Evolutionary conservation across 2,113 vertebrate species (phyloP).

Genomic region (Mola mola): DNA sequence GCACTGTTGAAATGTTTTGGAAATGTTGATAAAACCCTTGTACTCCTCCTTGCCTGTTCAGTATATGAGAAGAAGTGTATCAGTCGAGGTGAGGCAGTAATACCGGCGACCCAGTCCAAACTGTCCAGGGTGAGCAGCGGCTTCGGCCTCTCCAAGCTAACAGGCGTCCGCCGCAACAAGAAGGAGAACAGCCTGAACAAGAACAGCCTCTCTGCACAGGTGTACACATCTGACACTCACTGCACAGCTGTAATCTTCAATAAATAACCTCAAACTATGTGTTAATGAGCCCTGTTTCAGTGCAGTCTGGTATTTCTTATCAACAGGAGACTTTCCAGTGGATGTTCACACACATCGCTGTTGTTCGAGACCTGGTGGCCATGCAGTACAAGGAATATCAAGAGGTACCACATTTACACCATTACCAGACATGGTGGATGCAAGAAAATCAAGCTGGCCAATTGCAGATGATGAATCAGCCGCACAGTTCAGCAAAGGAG

Average conservation of each 20-base stretch:
- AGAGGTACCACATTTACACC: constrained; percentile 83
- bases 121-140: constrained; percentile 96
- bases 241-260: neutral
- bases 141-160: constrained; percentile 97
- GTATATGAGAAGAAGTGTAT: constrained; percentile 97
- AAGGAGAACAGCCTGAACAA: constrained; percentile 94
- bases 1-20: too few relatives aligned
- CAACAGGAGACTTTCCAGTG: constrained; percentile 96
- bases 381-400: constrained; percentile 98
- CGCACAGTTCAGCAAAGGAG: neutral
- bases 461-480: too few relatives aligned
- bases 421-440: too few relatives aligned
- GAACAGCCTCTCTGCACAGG: constrained; percentile 95
- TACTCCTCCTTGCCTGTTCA: too few relatives aligned
- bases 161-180: constrained; percentile 92
- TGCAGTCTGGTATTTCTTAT: neutral
- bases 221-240: constrained; percentile 51
- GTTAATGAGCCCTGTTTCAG: neutral
- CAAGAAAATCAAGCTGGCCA: neutral
- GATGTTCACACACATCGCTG: constrained; percentile 99
- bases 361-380: constrained; percentile 94
- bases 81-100: constrained; percentile 91
- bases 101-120: constrained; percentile 92
- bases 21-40: too few relatives aligned
- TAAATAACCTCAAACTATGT: neutral